Conservation (phyloP, 2,797 vertebrate genomes). For the Gephyroberyx darwinii region DNA sequence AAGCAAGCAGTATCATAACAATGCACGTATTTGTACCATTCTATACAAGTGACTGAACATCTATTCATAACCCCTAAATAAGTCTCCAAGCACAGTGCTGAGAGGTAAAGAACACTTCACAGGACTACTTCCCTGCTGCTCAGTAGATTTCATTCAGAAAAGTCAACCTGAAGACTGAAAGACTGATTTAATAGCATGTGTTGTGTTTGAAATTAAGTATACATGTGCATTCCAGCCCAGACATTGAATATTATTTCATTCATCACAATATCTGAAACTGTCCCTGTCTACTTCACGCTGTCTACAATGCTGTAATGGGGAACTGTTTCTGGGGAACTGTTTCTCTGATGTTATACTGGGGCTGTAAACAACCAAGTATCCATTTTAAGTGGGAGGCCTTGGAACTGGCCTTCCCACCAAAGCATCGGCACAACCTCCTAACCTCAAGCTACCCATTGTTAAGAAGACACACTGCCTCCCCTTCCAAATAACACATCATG, state of each 20-base stretch:
- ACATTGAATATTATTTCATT: neutral
- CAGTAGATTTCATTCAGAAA: neutral
- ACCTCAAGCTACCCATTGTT: conserved; percentile 38
- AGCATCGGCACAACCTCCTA: conserved; percentile 18
- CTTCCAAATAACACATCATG: conserved; percentile 43
- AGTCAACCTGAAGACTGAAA: conserved; percentile 3
- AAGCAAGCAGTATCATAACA: neutral
- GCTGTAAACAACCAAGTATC: conserved; percentile 21
- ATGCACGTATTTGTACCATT: neutral
- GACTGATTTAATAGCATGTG: neutral
- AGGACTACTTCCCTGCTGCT: neutral
- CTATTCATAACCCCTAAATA: neutral
- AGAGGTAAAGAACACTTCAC: neutral
- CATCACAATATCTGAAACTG: neutral
- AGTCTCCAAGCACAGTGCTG: neutral
- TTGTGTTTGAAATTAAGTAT: neutral
- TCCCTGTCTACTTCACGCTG: neutral
- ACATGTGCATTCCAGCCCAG: neutral
- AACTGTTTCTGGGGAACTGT: neutral
- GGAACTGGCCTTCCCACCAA: conserved; percentile 23
- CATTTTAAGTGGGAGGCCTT: conserved; percentile 3
- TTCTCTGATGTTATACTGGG: neutral
- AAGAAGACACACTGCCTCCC: conserved; percentile 25
- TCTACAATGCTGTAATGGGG: neutral
- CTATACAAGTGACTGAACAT: neutral